phyloP scores from a whole-genome alignment of 1,140 invertebrate species.

The Vanessa tameamea region DNA sequence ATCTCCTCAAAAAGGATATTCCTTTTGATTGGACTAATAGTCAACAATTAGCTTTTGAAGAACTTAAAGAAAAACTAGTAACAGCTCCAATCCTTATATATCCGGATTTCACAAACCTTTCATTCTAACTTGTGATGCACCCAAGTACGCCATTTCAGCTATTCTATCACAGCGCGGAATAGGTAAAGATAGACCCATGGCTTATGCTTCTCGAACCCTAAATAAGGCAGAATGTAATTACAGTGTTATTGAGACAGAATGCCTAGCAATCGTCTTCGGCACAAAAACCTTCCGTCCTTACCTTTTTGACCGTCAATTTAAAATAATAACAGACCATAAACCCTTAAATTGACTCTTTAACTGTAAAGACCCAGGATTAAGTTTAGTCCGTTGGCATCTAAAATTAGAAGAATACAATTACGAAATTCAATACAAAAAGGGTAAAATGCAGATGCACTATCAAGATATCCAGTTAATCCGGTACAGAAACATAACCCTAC shows the following conservation, averaged over 20 bases:
- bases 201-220: slow-evolving; percentile 34
- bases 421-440: neutral
- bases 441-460: neutral
- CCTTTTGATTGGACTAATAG: no score
- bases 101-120: slow-evolving; percentile 21
- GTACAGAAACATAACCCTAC: neutral
- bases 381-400: no score
- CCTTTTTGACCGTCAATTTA: neutral
- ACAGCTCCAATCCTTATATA: slow-evolving; percentile 12
- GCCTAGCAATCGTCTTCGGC: slow-evolving; percentile 61
- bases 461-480: neutral
- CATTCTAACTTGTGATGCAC: neutral
- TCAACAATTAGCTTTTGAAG: no score
- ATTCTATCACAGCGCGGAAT: slow-evolving; percentile 56
- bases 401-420: no score
- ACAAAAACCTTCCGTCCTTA: neutral
- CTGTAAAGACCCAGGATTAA: no score
- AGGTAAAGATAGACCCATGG: slow-evolving; percentile 51
- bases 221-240: slow-evolving; percentile 45
- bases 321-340: neutral
- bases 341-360: neutral
- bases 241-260: slow-evolving; percentile 44
- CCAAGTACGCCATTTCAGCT: no score
- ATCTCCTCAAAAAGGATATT: no score
- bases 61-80: slow-evolving; percentile 8